phyloP scores from a whole-genome alignment of 1,140 invertebrate genomes.

The Stenopsyche tienmushanensis region DNA sequence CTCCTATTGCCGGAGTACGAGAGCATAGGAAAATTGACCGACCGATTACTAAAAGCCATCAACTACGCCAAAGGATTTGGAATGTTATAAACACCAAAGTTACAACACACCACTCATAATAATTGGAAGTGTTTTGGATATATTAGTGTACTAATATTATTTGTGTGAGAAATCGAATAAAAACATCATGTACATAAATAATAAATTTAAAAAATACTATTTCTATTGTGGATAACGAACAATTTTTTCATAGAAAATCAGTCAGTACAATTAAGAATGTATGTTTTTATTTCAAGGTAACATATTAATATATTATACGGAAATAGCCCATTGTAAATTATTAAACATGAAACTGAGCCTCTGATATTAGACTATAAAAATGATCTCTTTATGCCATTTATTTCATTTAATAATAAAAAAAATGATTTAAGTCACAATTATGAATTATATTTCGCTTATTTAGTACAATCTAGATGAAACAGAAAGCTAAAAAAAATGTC shows the following conservation, averaged over 20 bases:
- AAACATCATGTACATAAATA: neutral
- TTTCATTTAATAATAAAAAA: no score
- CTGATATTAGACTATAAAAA: no score
- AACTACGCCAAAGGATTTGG: constrained; percentile 85
- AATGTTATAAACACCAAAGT: constrained; percentile 65
- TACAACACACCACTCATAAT: neutral
- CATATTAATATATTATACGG: neutral
- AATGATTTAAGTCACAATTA: no score
- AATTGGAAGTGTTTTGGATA: neutral
- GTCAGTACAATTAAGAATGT: neutral
- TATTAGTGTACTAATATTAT: neutral
- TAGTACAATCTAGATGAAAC: no score
- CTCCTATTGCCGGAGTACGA: constrained; percentile 88
- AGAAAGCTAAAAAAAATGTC: no score
- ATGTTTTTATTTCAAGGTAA: neutral
- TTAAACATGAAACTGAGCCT: no score
- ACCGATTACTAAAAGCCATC: constrained; percentile 88
- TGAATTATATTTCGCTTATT: no score
- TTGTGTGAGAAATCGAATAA: neutral
- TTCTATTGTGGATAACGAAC: neutral
- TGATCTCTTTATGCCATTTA: no score
- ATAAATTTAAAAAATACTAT: neutral
- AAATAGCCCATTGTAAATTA: neutral
- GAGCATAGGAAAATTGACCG: constrained; percentile 78
- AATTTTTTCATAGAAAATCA: neutral